Percentiles rank a stretch among this genome's conserved stretches.
Evolutionary conservation across 2,888 invertebrate genomes (phyloP).

Genomic region (Galerucella pusilla): DNA sequence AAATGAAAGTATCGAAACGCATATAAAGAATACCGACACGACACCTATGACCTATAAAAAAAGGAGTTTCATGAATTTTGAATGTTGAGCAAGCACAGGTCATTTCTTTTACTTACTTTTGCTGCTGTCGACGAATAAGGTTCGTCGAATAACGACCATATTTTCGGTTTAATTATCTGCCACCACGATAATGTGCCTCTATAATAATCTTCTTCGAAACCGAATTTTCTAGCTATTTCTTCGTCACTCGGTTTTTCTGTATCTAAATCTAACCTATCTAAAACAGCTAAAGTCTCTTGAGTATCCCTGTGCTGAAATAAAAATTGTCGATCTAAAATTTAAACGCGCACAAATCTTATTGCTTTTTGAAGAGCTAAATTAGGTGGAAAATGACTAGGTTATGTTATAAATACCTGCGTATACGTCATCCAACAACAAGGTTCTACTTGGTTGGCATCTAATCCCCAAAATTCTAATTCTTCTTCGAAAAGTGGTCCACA

Average conservation of each 20-base stretch:
- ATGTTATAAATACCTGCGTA: constrained; percentile 75
- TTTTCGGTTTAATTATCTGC: constrained; percentile 96
- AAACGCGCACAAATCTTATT: no score
- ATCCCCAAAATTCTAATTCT: constrained; percentile 98
- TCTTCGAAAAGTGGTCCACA: constrained; percentile 99
- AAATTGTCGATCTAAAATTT: no score
- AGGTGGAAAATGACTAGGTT: not conserved
- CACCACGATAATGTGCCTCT: constrained; percentile 93
- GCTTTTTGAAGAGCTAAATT: not conserved
- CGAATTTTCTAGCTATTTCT: constrained; percentile 97
- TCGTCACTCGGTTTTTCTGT: constrained; percentile 98
- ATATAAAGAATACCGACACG: constrained; percentile 99
- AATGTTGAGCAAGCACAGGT: no score
- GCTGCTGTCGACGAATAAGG: constrained; percentile 98
- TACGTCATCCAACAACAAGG: constrained; percentile 99
- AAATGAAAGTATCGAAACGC: constrained; percentile 98
- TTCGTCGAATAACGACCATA: constrained; percentile 99
- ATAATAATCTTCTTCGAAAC: constrained; percentile 94
- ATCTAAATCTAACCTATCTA: constrained; percentile 97
- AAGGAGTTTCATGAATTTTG: constrained; percentile 41
- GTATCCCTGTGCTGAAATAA: constrained; percentile 91
- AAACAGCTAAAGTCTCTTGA: constrained; percentile 96
- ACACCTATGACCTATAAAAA: constrained; percentile 93
- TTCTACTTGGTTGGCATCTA: constrained; percentile 99
- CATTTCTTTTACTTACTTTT: constrained; percentile 74